These are phyloP conservation scores for Pemphigus obesinymphae DNA, from an alignment of 1,140 invertebrate genomes.

Conservation along the genomic window DNA sequence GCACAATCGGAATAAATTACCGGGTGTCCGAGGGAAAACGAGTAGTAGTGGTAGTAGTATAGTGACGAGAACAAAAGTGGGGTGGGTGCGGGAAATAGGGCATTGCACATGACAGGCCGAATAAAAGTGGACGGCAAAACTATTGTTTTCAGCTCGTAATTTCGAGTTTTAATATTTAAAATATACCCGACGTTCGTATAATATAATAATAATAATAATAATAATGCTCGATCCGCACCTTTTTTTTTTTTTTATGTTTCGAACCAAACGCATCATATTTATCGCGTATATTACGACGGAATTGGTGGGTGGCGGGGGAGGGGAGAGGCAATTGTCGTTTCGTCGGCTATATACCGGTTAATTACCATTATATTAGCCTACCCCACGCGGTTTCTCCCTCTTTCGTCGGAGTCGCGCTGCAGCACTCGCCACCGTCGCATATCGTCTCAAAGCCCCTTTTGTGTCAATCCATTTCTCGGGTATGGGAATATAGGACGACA, in stretches of 20 bases:
- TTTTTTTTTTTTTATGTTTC: too few relatives aligned
- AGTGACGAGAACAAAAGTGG: conserved; percentile 41
- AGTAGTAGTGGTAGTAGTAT: too few relatives aligned
- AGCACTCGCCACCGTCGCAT: too few relatives aligned
- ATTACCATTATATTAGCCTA: conserved; percentile 17
- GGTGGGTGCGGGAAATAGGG: neutral
- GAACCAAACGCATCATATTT: conserved; percentile 5
- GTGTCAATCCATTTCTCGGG: neutral
- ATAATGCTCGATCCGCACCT: neutral
- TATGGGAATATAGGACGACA: conserved; percentile 8
- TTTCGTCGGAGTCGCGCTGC: neutral
- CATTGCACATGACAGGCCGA: conserved; percentile 33
- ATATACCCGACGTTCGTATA: neutral
- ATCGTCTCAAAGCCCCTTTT: neutral
- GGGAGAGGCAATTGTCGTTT: neutral
- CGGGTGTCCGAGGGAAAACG: neutral
- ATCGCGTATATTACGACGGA: neutral
- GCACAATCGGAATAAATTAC: conserved; percentile 37
- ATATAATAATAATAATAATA: conserved; percentile 1
- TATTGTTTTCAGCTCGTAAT: conserved; percentile 35
- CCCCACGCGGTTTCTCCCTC: neutral
- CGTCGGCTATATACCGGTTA: neutral
- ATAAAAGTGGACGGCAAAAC: conserved; percentile 28
- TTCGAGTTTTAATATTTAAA: conserved; percentile 34
- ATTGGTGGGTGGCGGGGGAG: too few relatives aligned